A percentile compares a stretch with the other conserved stretches of the same genome.
Conservation (phyloP, 2,113 vertebrate species). For the Trachemys scripta region DNA sequence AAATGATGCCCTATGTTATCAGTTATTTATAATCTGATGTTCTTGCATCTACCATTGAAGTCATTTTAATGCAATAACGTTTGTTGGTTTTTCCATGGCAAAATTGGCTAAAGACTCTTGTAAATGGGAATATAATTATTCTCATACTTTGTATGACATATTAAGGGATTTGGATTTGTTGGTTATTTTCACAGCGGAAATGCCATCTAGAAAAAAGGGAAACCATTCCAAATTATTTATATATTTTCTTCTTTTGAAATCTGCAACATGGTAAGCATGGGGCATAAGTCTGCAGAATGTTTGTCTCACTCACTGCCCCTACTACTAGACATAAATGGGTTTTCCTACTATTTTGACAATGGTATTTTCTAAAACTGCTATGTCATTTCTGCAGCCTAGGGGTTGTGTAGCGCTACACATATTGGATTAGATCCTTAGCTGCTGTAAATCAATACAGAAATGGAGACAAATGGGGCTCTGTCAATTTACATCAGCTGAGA, state of each 20-base stretch:
- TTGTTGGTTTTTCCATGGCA: slow-evolving; percentile 32
- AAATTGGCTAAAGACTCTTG: slow-evolving; percentile 4
- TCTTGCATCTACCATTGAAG: slow-evolving; percentile 21
- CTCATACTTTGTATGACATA: slow-evolving; percentile 2
- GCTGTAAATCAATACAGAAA: neutral
- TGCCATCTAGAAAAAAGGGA: neutral
- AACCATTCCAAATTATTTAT: neutral
- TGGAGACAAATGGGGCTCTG: neutral
- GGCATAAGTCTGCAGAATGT: neutral
- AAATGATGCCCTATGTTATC: neutral
- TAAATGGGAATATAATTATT: slow-evolving; percentile 23
- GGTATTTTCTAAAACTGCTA: neutral
- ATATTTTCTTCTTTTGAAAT: slow-evolving; percentile 15
- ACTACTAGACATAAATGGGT: neutral
- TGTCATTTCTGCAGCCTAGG: neutral
- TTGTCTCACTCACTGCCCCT: neutral
- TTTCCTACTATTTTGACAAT: neutral
- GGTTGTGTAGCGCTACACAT: neutral
- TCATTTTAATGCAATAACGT: neutral
- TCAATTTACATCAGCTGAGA: neutral
- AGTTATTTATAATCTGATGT: slow-evolving; percentile 4
- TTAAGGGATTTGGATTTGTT: slow-evolving; percentile 21
- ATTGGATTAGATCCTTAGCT: neutral
- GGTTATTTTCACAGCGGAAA: slow-evolving; percentile 17
- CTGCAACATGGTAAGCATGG: neutral